Evolutionary conservation across 1,140 invertebrate species (phyloP).

Genomic region (Drosophila pachea): DNA sequence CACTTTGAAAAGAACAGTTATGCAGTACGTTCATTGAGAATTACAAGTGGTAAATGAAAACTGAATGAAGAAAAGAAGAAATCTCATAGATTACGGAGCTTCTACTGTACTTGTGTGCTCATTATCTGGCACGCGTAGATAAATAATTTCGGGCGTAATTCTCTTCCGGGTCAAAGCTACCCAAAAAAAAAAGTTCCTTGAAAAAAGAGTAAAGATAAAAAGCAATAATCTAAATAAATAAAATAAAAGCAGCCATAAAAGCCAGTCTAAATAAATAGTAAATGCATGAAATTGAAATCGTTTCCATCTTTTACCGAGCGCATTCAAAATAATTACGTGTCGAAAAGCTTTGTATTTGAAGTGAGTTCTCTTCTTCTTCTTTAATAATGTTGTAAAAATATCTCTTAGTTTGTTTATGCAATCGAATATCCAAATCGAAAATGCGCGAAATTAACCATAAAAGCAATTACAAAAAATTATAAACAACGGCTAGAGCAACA

Average conservation of each 20-base stretch:
- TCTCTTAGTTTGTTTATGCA: conserved; percentile 49
- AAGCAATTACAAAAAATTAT: conserved; percentile 70
- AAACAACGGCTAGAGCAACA: conserved; percentile 36
- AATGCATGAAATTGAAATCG: conserved; percentile 23
- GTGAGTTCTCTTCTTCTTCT: conserved; percentile 1
- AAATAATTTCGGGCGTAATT: conserved; percentile 42
- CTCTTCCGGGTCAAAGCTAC: conserved; percentile 60
- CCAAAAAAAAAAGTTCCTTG: conserved; percentile 23
- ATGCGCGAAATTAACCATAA: conserved; percentile 63
- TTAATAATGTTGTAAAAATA: conserved; percentile 28
- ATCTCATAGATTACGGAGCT: not conserved
- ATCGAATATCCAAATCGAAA: conserved; percentile 22
- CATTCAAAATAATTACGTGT: conserved; percentile 3
- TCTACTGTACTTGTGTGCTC: conserved; percentile 1
- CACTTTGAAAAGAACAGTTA: not conserved
- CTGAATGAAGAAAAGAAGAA: not conserved
- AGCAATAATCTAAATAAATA: conserved; percentile 35
- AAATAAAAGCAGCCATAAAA: conserved; percentile 48
- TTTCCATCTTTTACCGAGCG: conserved; percentile 11
- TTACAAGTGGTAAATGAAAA: not conserved
- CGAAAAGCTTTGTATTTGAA: not conserved
- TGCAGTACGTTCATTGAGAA: not conserved
- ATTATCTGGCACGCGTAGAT: conserved; percentile 34
- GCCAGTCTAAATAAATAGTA: conserved; percentile 37
- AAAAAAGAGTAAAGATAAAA: conserved; percentile 4